Evolutionary conservation across 2,797 vertebrate genomes (phyloP).

Genomic region (Melanotaenia parkinsoni): DNA sequence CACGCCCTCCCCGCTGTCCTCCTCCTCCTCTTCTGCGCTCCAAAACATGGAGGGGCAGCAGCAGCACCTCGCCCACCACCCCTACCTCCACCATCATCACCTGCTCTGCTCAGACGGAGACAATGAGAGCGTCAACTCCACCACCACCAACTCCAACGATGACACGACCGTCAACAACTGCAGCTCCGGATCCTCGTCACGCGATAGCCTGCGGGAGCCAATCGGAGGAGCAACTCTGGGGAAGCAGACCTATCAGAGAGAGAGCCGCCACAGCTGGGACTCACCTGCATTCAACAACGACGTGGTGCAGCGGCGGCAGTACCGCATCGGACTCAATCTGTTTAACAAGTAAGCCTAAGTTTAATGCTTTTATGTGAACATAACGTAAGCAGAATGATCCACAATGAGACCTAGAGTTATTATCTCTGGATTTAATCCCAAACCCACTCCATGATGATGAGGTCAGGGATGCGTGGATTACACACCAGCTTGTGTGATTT

Average conservation of each 20-base stretch:
- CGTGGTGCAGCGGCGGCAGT: constrained; percentile 92
- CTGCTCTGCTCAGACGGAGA: constrained; percentile 89
- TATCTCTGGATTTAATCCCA: no score
- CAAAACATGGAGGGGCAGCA: constrained; percentile 83
- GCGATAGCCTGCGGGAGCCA: constrained; percentile 89
- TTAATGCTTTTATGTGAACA: no score
- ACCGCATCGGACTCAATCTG: constrained; percentile 95
- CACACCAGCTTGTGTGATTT: no score
- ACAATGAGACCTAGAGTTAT: not conserved
- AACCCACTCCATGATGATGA: no score
- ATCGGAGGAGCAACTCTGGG: constrained; percentile 73
- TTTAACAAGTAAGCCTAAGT: constrained; percentile 89
- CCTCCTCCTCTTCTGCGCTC: constrained; percentile 75
- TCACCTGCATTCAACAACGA: constrained; percentile 95
- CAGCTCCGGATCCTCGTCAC: constrained; percentile 93
- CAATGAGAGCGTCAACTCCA: constrained; percentile 93
- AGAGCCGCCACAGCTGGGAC: constrained; percentile 93
- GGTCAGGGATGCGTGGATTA: no score
- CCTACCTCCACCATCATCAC: constrained; percentile 68
- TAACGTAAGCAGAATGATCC: no score
- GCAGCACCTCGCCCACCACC: constrained; percentile 64
- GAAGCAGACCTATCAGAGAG: constrained; percentile 92
- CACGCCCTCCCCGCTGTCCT: constrained; percentile 76
- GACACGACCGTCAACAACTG: constrained; percentile 90
- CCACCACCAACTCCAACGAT: constrained; percentile 95